Conservation (phyloP, 2,888 invertebrate species). For the Nasonia oneida region DNA sequence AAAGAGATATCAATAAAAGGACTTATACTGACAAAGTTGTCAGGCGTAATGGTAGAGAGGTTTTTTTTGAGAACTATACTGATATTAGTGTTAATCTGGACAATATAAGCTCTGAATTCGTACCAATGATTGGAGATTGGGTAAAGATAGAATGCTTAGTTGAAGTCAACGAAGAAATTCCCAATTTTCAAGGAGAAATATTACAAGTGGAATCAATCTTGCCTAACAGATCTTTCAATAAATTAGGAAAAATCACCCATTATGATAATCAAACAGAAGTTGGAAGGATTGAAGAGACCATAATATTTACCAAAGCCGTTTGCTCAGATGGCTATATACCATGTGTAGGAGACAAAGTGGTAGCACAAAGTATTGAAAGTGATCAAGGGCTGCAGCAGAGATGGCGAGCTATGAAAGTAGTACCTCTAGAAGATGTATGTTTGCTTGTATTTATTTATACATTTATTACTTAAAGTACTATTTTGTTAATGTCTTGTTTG, state of each 20-base stretch:
- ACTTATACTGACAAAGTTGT: slow-evolving; percentile 78
- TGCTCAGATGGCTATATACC: slow-evolving; percentile 81
- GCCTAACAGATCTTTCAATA: slow-evolving; percentile 82
- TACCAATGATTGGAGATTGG: slow-evolving; percentile 87
- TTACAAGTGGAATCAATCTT: slow-evolving; percentile 83
- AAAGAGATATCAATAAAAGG: slow-evolving; percentile 67
- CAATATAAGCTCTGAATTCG: slow-evolving; percentile 82
- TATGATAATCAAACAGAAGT: slow-evolving; percentile 75
- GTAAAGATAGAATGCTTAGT: slow-evolving; percentile 84
- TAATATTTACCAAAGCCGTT: slow-evolving; percentile 82
- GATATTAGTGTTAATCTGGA: slow-evolving; percentile 84
- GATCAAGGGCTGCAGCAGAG: slow-evolving; percentile 82
- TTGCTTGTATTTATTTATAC: not conserved
- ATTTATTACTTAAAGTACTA: not conserved
- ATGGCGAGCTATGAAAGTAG: slow-evolving; percentile 83
- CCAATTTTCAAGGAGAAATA: slow-evolving; percentile 81
- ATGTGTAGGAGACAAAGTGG: slow-evolving; percentile 83
- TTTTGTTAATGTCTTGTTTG: slow-evolving; percentile 22
- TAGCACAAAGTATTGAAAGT: slow-evolving; percentile 87
- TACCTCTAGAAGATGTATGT: slow-evolving; percentile 70
- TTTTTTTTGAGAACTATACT: slow-evolving; percentile 80
- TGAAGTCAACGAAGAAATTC: slow-evolving; percentile 82
- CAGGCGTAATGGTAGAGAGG: slow-evolving; percentile 75
- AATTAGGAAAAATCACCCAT: slow-evolving; percentile 80
- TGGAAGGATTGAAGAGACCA: slow-evolving; percentile 82